These are phyloP conservation scores for Apamea epomidion DNA, from an alignment of 2,888 invertebrate genomes.

Conservation along the genomic window DNA sequence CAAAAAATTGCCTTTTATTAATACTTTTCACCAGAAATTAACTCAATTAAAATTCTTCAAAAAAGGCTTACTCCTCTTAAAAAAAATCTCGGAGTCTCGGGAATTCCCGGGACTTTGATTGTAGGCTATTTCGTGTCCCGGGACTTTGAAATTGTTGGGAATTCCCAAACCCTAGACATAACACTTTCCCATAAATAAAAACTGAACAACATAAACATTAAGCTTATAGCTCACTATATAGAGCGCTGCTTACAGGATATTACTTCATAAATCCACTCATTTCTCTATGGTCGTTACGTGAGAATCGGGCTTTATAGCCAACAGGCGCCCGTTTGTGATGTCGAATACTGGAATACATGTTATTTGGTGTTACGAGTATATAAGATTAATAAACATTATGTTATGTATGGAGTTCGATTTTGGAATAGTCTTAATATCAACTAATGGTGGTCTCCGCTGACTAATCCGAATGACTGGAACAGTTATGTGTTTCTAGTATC, in stretches of 20 bases:
- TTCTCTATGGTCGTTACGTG: constrained; percentile 56
- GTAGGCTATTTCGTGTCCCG: too few species aligned
- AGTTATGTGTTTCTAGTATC: not conserved
- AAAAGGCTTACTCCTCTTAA: too few species aligned
- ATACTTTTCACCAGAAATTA: too few species aligned
- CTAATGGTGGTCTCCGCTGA: not conserved
- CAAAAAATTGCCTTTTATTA: too few species aligned
- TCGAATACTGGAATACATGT: constrained; percentile 10
- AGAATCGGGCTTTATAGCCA: constrained; percentile 49
- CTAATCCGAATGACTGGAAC: not conserved
- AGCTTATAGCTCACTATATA: constrained; percentile 35
- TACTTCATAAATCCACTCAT: constrained; percentile 58
- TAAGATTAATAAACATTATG: not conserved
- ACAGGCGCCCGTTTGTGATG: constrained; percentile 28
- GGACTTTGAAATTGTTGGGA: too few species aligned
- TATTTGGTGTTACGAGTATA: constrained; percentile 10
- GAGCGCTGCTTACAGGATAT: constrained; percentile 47
- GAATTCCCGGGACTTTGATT: too few species aligned
- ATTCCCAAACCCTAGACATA: not conserved
- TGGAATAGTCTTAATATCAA: not conserved
- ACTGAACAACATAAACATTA: constrained; percentile 35
- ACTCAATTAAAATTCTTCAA: too few species aligned
- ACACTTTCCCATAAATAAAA: constrained; percentile 38
- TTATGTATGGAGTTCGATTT: not conserved
- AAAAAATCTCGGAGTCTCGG: too few species aligned